phyloP scores from a whole-genome alignment of 1,140 invertebrate species.

The Octopus bimaculoides region DNA sequence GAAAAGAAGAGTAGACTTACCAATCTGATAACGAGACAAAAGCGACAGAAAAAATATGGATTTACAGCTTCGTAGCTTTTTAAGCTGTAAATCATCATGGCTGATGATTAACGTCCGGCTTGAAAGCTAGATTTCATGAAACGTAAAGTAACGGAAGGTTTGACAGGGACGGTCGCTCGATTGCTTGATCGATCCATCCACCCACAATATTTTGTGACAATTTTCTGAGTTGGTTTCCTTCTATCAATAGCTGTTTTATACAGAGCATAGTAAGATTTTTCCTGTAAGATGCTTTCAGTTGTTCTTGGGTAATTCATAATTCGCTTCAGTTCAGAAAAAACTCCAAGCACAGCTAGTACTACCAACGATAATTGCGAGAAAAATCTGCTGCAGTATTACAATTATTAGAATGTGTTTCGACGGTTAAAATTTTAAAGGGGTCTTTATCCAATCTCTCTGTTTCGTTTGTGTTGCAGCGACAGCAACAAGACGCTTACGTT shows the following conservation, averaged over 20 bases:
- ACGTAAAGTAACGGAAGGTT: no score
- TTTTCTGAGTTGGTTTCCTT: neutral
- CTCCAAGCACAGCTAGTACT: neutral
- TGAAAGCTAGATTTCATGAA: no score
- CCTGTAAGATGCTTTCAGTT: neutral
- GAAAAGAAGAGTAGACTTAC: no score
- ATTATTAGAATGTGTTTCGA: neutral
- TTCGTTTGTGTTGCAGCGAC: neutral
- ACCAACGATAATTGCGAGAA: neutral
- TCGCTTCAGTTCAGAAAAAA: slow-evolving; percentile 2
- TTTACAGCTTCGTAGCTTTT: no score
- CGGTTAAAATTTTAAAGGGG: neutral
- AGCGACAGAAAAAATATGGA: no score
- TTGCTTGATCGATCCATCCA: no score
- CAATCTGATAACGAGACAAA: no score
- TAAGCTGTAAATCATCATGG: no score
- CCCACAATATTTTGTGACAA: no score
- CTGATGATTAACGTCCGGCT: no score
- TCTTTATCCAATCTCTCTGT: neutral
- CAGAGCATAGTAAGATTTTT: slow-evolving; percentile 1
- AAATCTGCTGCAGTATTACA: neutral
- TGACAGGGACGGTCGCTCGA: no score
- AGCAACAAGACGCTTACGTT: neutral
- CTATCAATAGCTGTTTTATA: neutral
- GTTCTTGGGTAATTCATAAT: neutral